These are phyloP conservation scores for Hydrolagus affinis DNA, from an alignment of 2,113 vertebrate genomes.

Conservation along the genomic window DNA sequence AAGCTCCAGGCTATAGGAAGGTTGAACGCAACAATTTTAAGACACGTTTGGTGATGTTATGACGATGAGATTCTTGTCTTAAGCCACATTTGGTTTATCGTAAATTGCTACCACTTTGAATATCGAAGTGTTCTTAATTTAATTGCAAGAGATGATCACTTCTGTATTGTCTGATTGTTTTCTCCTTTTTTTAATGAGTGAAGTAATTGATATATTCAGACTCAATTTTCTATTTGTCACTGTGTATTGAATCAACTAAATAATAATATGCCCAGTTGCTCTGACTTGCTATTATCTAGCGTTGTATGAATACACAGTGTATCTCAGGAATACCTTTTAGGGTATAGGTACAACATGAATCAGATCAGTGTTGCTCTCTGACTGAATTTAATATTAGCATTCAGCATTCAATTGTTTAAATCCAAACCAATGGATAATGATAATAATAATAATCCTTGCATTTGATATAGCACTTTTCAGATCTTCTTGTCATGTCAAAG, in stretches of 20 bases:
- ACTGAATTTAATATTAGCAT: background rate
- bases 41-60: no score
- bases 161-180: no score
- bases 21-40: no score
- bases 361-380: background rate
- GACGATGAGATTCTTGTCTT: no score
- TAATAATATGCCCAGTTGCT: background rate
- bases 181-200: background rate
- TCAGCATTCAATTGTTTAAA: background rate
- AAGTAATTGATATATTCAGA: background rate
- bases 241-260: slow-evolving; percentile 13
- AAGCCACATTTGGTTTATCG: background rate
- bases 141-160: background rate
- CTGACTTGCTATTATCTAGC: background rate
- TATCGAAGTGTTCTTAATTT: background rate
- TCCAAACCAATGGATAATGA: background rate
- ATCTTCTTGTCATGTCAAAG: no score
- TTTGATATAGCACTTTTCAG: no score
- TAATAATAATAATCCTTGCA: no score
- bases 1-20: no score
- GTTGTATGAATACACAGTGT: background rate
- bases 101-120: slow-evolving; percentile 4
- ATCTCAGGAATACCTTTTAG: background rate
- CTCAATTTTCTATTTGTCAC: slow-evolving; percentile 5
- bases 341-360: background rate